Percentiles rank a stretch among this genome's conserved stretches.
Evolutionary conservation across 2,797 vertebrate species (phyloP).

Genomic region (Halcyon badia): DNA sequence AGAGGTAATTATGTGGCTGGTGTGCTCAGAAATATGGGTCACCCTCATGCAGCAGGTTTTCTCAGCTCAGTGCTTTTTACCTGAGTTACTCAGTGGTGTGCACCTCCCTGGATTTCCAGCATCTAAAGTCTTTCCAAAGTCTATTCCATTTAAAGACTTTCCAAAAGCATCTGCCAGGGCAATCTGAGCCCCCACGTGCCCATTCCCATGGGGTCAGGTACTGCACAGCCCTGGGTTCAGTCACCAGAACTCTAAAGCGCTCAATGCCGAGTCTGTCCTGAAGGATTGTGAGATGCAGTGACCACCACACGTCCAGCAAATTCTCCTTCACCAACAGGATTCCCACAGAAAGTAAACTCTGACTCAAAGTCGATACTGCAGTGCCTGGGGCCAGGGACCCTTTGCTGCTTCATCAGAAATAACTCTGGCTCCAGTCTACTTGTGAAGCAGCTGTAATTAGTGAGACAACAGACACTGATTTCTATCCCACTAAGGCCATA

Average conservation of each 20-base stretch:
- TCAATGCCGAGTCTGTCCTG: background rate
- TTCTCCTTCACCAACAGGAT: background rate
- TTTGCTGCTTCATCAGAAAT: background rate
- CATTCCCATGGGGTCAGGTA: background rate
- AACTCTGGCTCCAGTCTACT: background rate
- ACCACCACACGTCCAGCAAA: accelerated
- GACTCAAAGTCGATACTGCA: accelerated
- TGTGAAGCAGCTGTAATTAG: background rate
- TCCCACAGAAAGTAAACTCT: background rate
- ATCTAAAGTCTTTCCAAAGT: background rate
- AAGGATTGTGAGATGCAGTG: background rate
- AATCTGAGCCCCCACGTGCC: accelerated
- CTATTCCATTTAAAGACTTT: background rate
- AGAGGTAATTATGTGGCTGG: background rate
- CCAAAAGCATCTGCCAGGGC: background rate
- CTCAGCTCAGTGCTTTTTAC: background rate
- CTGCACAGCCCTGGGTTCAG: background rate
- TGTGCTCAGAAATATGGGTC: accelerated
- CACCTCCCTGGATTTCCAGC: background rate
- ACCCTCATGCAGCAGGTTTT: accelerated
- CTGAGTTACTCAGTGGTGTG: accelerated
- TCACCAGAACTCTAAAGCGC: background rate
- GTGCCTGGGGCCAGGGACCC: background rate
- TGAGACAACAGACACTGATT: background rate
- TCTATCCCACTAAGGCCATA: background rate